Evolutionary conservation across 2,113 vertebrate species (phyloP).

Genomic region (Otis tarda): DNA sequence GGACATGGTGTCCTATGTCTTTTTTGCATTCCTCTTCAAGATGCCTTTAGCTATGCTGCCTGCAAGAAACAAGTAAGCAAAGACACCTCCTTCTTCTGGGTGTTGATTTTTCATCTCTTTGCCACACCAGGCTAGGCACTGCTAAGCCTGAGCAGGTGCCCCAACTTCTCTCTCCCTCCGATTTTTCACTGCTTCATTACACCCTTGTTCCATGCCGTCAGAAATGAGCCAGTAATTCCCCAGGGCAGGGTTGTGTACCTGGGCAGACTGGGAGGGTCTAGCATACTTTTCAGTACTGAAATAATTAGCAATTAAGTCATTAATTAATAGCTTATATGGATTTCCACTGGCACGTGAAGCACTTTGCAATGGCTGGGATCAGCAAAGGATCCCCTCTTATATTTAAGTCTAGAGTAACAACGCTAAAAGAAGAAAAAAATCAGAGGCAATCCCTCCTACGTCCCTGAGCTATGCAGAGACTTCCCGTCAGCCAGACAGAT

Average conservation of each 20-base stretch:
- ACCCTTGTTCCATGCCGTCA: background rate
- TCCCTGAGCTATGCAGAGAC: background rate
- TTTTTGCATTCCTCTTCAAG: background rate
- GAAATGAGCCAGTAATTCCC: conserved; percentile 1
- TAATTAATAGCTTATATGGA: conserved; percentile 13
- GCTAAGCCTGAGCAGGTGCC: background rate
- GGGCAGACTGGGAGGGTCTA: background rate
- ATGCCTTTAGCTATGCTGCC: background rate
- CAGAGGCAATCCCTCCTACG: background rate
- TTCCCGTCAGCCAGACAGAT: background rate
- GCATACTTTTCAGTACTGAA: conserved; percentile 19
- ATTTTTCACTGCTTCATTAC: background rate
- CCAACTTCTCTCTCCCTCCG: background rate
- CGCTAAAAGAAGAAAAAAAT: background rate
- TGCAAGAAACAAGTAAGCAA: background rate
- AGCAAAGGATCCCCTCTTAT: background rate
- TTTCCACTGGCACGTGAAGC: background rate
- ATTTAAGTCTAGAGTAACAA: background rate
- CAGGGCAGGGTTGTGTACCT: conserved; percentile 30
- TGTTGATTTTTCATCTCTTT: background rate
- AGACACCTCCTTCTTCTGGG: background rate
- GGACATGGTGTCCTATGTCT: background rate
- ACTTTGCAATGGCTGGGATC: background rate
- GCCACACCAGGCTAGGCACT: background rate
- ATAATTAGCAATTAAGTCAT: conserved; percentile 37